Evolutionary conservation across 2,888 invertebrate genomes (phyloP), one percentile per base, ranked within the genome.

Genomic region (Cephus sareptanus): DNA sequence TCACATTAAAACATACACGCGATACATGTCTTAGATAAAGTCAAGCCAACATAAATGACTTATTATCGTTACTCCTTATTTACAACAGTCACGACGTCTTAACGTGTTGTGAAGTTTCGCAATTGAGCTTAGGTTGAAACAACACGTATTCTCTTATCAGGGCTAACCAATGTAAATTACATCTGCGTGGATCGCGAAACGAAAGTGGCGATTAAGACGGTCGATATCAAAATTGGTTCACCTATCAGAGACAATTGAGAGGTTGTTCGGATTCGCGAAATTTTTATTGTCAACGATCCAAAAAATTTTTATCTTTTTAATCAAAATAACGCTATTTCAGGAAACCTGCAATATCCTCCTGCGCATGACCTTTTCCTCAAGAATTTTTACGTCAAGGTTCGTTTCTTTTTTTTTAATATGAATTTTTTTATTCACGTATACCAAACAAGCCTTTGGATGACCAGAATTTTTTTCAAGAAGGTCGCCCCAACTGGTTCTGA

Each of bases 61-160:
- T 79, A 80, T 81, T 84, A 82, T 80, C 78, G 77, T 79, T 81
- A 76, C 81, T 82, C 80, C 77, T 69, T 77, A 79, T 56, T 56
- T 56, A 56, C 23, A 23, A 56, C 56, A 23, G 56, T 56, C 56
- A 56, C 56, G 56, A 56, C 6, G 56, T 56, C 56, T 56, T 56
- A 56, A 56, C 56, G 56, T 56, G 56, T 9, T 23, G 56, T 23
- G 56, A 56, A 56, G 23, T 56, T 56, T 23, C 56, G 56, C 23
- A 56, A 9, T 6, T 15, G 23, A 56, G 56, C 56, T 56, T 56
- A 56, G 9, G 23, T 23, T 23, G 56, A 56, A 23, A 56, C 23
- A 23, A 23, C 56, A 23, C 6, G 56, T 56, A 56, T 56, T 56
- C 23, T 15, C 56, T 56, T 56, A 56, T 23, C 56, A 6, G 56